phyloP scores from a whole-genome alignment of 1,140 invertebrate genomes.

The Papilio polyxenes region DNA sequence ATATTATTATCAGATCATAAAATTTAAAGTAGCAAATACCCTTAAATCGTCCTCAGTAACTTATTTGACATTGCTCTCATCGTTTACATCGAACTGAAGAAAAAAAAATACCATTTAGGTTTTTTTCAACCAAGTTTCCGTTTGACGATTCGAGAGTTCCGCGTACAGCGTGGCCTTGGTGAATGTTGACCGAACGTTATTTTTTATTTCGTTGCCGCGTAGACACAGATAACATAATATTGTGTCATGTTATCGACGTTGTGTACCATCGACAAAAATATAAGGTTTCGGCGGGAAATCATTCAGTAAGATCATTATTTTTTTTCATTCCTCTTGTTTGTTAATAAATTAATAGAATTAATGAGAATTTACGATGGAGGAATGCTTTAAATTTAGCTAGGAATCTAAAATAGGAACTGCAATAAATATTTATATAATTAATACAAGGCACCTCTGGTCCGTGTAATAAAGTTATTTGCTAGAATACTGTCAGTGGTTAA shows the following conservation, averaged over 20 bases:
- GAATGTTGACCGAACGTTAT: constrained; percentile 67
- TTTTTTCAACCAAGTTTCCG: constrained; percentile 54
- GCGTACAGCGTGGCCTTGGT: constrained; percentile 67
- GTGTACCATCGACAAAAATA: constrained; percentile 30
- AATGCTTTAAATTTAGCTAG: not conserved
- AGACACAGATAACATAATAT: constrained; percentile 66
- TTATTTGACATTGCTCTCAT: constrained; percentile 70
- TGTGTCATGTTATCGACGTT: constrained; percentile 62
- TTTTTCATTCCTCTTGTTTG: not conserved
- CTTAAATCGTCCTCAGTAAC: constrained; percentile 66
- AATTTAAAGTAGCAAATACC: constrained; percentile 55
- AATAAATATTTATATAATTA: constrained; percentile 35
- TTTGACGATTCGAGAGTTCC: constrained; percentile 64
- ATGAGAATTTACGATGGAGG: not conserved
- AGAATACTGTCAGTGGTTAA: constrained; percentile 35
- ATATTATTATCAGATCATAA: constrained; percentile 54
- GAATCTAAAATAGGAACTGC: constrained; percentile 28
- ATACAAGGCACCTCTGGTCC: constrained; percentile 15
- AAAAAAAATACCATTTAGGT: constrained; percentile 39
- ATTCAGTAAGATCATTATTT: not conserved
- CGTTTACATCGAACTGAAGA: constrained; percentile 51
- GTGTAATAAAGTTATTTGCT: constrained; percentile 39
- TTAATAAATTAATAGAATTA: not conserved
- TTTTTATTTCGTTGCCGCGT: constrained; percentile 49
- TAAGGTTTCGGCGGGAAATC: constrained; percentile 31